Conservation (phyloP, 2,113 vertebrate genomes). For the Micronycteris hirsuta region DNA sequence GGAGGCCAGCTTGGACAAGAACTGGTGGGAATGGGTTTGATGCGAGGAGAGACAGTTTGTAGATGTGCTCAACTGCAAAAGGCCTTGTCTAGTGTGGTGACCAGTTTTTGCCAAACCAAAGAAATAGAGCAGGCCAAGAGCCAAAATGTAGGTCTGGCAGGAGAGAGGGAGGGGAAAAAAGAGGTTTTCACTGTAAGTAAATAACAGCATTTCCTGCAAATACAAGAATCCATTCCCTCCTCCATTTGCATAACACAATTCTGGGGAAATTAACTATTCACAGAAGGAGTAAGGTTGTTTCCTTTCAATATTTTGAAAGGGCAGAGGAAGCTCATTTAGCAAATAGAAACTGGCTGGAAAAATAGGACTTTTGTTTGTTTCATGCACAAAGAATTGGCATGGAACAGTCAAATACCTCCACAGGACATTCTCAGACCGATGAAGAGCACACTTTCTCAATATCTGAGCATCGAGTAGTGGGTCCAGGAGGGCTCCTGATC, state of each 20-base stretch:
- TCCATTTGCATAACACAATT: background rate
- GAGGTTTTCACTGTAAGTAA: background rate
- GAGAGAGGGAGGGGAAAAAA: background rate
- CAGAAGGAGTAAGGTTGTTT: background rate
- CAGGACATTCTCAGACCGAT: background rate
- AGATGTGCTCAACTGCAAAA: rapidly evolving
- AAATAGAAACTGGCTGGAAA: background rate
- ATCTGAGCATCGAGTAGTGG: rapidly evolving
- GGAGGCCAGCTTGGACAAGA: background rate
- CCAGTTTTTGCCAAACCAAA: background rate
- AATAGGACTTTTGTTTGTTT: background rate
- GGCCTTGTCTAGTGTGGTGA: background rate
- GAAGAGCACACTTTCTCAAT: background rate
- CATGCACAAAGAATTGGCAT: background rate
- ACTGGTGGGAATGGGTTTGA: background rate
- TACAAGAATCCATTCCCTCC: background rate
- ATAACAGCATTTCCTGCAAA: background rate
- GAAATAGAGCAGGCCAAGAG: background rate
- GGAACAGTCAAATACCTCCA: background rate
- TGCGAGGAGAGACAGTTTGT: background rate
- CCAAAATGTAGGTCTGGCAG: background rate
- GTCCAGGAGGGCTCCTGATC: background rate
- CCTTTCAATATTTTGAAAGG: background rate
- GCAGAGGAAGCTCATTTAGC: background rate
- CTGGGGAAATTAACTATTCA: background rate